A percentile compares a stretch with the other conserved stretches of the same genome.
Evolutionary conservation across 2,113 vertebrate genomes (phyloP).

Genomic region (Oryzias melastigma): DNA sequence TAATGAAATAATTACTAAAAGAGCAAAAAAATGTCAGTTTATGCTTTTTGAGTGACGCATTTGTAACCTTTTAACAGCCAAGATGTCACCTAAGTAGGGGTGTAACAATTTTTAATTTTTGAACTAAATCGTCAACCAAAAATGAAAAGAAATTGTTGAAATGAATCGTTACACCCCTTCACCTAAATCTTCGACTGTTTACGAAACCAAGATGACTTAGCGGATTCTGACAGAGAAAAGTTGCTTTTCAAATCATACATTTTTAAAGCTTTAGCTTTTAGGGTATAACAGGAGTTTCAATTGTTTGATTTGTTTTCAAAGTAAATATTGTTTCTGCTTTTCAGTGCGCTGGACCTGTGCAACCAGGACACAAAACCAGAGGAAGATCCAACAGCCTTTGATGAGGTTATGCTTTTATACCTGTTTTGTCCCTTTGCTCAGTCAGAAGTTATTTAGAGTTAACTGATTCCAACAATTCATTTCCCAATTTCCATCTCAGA

Average conservation of each 20-base stretch:
- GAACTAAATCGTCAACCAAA: too few relatives aligned
- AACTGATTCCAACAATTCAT: constrained; percentile 11
- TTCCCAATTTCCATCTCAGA: constrained; percentile 16
- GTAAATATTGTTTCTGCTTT: constrained; percentile 11
- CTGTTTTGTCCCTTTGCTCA: constrained; percentile 11
- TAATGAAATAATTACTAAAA: too few relatives aligned
- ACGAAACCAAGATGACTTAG: too few relatives aligned
- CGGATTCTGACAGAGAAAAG: not conserved
- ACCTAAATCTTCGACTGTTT: too few relatives aligned
- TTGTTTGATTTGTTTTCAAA: not conserved
- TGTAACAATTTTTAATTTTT: too few relatives aligned
- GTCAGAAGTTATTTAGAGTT: constrained; percentile 1
- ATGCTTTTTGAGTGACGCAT: too few relatives aligned
- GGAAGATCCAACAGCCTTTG: not conserved
- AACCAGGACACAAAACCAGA: not conserved
- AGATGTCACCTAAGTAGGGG: too few relatives aligned
- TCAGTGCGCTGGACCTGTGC: not conserved
- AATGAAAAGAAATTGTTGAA: too few relatives aligned
- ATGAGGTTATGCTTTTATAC: constrained; percentile 36
- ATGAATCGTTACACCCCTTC: too few relatives aligned
- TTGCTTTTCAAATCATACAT: not conserved
- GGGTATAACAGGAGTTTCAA: not conserved
- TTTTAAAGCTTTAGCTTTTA: not conserved
- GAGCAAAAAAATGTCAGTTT: too few relatives aligned
- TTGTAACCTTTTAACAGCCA: too few relatives aligned